Evolutionary conservation across 2,888 invertebrate genomes (phyloP).

Genomic region (Amorpha juglandis): DNA sequence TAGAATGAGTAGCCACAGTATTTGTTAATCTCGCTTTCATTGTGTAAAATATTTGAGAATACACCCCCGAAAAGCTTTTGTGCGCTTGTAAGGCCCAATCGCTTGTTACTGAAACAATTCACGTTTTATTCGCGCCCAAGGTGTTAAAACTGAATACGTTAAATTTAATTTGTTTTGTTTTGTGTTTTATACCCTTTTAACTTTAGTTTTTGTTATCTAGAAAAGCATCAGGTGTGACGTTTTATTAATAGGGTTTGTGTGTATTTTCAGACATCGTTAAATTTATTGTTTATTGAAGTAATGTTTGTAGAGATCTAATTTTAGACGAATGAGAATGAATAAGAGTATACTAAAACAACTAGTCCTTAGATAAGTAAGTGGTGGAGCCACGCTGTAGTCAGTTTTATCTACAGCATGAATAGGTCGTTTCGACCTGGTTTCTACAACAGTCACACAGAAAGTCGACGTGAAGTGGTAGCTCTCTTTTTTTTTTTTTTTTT

Average conservation of each 20-base stretch:
- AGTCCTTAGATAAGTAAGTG: no score
- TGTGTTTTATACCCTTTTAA: conserved; percentile 31
- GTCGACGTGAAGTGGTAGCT: no score
- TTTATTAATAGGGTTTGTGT: conserved; percentile 3
- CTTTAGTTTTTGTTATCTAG: conserved; percentile 30
- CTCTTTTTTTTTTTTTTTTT: no score
- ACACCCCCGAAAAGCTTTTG: conserved; percentile 38
- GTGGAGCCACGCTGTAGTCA: no score
- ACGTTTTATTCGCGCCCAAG: conserved; percentile 42
- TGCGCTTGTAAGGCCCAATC: conserved; percentile 33
- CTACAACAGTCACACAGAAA: no score
- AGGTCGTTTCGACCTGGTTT: no score
- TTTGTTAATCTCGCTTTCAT: conserved; percentile 78
- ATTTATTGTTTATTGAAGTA: background rate
- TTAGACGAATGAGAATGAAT: no score
- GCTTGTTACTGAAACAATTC: conserved; percentile 37
- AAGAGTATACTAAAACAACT: no score
- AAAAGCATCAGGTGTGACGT: conserved; percentile 16
- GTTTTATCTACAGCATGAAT: no score
- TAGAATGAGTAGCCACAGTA: conserved; percentile 72
- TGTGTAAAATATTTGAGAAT: conserved; percentile 70
- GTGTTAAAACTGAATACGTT: conserved; percentile 45
- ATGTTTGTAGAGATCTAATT: background rate
- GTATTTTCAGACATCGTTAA: conserved; percentile 1
- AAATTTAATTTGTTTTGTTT: conserved; percentile 41